A percentile compares a stretch with the other conserved stretches of the same genome.
Evolutionary conservation across 2,797 vertebrate species (phyloP).

Genomic region (Heterohyrax brucei): DNA sequence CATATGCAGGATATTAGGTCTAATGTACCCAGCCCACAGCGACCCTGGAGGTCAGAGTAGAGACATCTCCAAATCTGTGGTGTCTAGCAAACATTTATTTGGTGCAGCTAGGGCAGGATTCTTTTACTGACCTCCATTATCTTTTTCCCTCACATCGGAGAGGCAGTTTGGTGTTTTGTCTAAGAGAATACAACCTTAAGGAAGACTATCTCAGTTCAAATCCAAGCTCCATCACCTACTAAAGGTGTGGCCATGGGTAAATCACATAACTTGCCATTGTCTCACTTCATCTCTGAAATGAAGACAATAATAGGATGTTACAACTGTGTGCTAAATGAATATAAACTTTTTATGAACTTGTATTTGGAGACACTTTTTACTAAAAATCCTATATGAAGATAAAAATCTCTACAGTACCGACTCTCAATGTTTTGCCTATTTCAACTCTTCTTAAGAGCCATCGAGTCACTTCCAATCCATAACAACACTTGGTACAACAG

Average conservation of each 20-base stretch:
- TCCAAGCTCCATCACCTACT: background rate
- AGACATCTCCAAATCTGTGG: background rate
- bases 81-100: background rate
- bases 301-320: background rate
- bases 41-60: no score
- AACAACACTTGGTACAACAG: no score
- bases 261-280: background rate
- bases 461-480: no score
- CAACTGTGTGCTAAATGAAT: background rate
- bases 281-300: background rate
- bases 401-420: background rate
- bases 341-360: background rate
- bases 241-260: background rate
- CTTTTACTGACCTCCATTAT: background rate
- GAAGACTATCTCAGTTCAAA: constrained; percentile 4
- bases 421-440: constrained; percentile 11
- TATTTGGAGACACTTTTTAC: background rate
- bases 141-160: background rate
- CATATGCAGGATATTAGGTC: background rate
- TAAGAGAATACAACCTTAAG: background rate
- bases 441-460: background rate
- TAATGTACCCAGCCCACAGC: background rate
- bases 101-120: background rate
- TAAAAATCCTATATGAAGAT: constrained; percentile 45
- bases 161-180: background rate